phyloP scores from a whole-genome alignment of 92 coral and sea anemone genomes.

The Parazoanthus swiftii region DNA sequence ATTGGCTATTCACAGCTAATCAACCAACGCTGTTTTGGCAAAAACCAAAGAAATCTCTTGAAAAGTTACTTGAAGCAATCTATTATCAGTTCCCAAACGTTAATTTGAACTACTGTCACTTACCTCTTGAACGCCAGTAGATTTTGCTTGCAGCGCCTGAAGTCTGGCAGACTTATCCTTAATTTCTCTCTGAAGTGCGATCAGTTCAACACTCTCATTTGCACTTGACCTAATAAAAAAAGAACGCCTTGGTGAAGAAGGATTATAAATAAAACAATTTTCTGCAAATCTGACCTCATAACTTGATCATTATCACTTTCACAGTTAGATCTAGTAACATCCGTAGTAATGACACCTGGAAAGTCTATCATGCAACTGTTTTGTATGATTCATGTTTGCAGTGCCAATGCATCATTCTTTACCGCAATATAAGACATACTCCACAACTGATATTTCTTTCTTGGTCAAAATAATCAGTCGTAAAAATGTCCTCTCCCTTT shows the following conservation, averaged over 20 bases:
- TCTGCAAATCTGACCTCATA: background rate
- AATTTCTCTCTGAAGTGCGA: conserved; percentile 89
- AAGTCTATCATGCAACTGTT: no score
- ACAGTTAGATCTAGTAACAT: no score
- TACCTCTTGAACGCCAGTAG: conserved; percentile 85
- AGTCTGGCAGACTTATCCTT: conserved; percentile 90
- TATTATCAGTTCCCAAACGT: background rate
- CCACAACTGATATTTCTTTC: no score
- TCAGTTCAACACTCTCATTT: conserved; percentile 96
- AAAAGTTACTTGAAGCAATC: background rate
- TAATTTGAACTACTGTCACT: background rate
- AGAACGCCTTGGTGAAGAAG: background rate
- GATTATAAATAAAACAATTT: no score
- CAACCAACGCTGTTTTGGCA: background rate
- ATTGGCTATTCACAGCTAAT: background rate
- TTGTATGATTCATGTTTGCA: no score
- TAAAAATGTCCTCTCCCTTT: no score
- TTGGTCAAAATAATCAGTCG: no score
- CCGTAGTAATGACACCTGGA: no score
- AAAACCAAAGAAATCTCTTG: background rate
- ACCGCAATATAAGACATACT: no score
- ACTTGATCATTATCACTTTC: no score
- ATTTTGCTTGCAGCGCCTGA: conserved; percentile 90
- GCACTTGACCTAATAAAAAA: conserved; percentile 64
- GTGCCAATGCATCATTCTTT: no score